These are phyloP conservation scores for Echiichthys vipera DNA, from an alignment of 2,797 vertebrate species.

Conservation along the genomic window DNA sequence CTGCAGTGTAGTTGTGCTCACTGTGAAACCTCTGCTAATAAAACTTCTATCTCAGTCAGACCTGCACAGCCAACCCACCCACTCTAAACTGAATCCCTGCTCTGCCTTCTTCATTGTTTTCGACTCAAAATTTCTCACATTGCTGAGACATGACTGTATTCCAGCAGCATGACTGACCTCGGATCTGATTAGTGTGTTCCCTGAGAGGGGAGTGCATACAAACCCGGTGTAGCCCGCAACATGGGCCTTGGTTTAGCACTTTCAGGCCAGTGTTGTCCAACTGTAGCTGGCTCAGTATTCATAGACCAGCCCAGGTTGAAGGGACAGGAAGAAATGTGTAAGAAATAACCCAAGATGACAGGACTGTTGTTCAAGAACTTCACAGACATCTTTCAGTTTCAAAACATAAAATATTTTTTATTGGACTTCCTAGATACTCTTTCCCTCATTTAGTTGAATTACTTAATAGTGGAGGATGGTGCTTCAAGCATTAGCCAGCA, in stretches of 20 bases:
- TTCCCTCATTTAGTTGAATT: constrained; percentile 10
- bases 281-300: not conserved
- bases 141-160: constrained; percentile 64
- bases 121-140: constrained; percentile 40
- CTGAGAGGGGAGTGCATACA: constrained; percentile 31
- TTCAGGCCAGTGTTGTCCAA: not conserved
- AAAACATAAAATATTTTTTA: not conserved
- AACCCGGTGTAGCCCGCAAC: constrained; percentile 19
- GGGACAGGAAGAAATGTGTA: not conserved
- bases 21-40: not conserved
- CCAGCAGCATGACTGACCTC: constrained; percentile 56
- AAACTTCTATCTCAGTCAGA: not conserved
- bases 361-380: constrained; percentile 14
- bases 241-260: constrained; percentile 22
- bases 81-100: constrained; percentile 28
- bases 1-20: constrained; percentile 4
- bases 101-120: constrained; percentile 50
- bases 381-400: not conserved
- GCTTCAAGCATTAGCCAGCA: constrained; percentile 18
- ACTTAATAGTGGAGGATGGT: constrained; percentile 1
- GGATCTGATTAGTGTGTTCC: constrained; percentile 56
- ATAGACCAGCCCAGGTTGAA: not conserved
- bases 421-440: not conserved
- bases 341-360: not conserved
- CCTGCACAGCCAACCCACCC: not conserved